Base-by-base conservation (phyloP, 2,888 invertebrate species). In the Caenorhabditis drosophilae region DNA sequence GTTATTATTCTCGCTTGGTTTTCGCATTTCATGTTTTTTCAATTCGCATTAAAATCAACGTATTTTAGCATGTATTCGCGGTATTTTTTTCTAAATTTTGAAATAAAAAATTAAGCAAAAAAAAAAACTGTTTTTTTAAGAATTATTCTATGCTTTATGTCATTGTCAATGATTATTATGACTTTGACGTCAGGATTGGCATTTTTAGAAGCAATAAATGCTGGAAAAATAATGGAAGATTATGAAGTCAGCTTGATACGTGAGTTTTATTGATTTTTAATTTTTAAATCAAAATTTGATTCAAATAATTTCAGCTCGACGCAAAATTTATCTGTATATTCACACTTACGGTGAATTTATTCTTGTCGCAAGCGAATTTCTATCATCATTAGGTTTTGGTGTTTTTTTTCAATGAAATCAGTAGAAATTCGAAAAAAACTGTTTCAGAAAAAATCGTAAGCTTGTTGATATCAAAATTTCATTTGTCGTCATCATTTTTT, bases 191-290 rank as follows among this genome's bases (percentile, higher is more conserved):
- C 60, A 7, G 26, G 49, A 1, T 50, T 49, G 6, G 54, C 53
- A 1, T 60, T 60, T 22, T 3, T 60, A 9, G 38, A 54, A 3
- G 41, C 60, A 1, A 25, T 60, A n/a, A 16, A 31, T 0, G 18
- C 49, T 22, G 60, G 54, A 16, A 60, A 60, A 18, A 38, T 44
- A 11, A 60, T 60, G 16, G 60, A 53, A 23, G 60, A 60, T 20
- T 60, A 54, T 34, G 46, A 31, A 18, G 46, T 54, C 31, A 54
- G 53, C 26, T 31, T 18, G 2, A 49, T 54, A 15, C 18, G 57
- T 57, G 31, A 40, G 16, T 6, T 49, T 16, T 38, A 38, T 38
- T 38, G 4, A 6, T 18, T 38, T 38, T 38, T 6, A 6, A 11
- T n/a, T n/a, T n/a, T n/a, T n/a, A n/a, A n/a, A n/a, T n/a, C n/a